Base-by-base conservation (phyloP, 2,888 invertebrate species). In the Lagria hirta region DNA sequence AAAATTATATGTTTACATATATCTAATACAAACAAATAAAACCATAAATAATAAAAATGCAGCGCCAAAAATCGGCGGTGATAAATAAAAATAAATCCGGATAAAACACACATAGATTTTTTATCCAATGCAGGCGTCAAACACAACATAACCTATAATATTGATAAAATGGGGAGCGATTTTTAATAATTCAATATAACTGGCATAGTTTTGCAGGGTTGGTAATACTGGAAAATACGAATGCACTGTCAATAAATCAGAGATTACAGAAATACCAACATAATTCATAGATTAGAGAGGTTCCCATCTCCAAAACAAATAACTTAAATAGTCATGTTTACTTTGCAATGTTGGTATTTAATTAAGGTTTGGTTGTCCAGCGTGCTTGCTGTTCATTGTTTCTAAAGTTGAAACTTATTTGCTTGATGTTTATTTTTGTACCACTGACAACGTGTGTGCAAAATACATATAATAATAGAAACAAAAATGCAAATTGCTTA, bases 241-340 rank as follows among this genome's bases (percentile, higher is more conserved):
- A 47, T 37, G 28, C 43, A 37, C 50, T 60, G 57, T 55, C 62
- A 58, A 64, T 65, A 65, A 65, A 65, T 65, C 63, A 64, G 46
- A 62, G 62, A 63, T 64, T 64, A 58, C 53, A 55, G 54, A 50
- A 54, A 57, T 58, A 61, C 62, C 61, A 57, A 60, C 62, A 67
- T 66, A 67, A 67, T 65, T 68, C 65, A 68, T 61, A 66, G 67
- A 69, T 68, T 69, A 66, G 61, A 65, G 61, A 59, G 49, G 58
- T 55, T 55, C 43, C 54, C 54, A 64, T 60, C 62, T 51, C 52
- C 52, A 57, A 51, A 48, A 62, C 64, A 65, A 66, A 66, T 65
- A 64, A 66, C 65, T 65, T 65, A 64, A 63, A 63, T 62, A 58
- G 57, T 59, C 50, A 49, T 62, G 60, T 64, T 64, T 63, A 55